Base-by-base conservation (phyloP, 2,113 vertebrate genomes). In the Euleptes europaea region DNA sequence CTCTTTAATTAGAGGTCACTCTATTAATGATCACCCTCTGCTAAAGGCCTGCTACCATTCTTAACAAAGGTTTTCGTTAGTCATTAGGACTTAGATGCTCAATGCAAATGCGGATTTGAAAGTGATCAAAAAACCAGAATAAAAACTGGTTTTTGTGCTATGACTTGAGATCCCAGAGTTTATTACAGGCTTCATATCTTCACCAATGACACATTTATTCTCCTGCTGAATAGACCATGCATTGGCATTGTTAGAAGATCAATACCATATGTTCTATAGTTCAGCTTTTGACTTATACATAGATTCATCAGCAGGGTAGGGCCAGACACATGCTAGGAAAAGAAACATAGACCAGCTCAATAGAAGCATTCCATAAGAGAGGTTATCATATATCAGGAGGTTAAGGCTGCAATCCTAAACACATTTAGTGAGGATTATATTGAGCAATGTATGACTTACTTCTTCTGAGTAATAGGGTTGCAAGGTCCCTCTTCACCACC, bases 1-100 rank as follows among this genome's bases (percentile, higher is more conserved):
- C 12, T 82, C 1, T 65, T 82, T 86, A 67, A 83, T 49, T 77
- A 26, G 90, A 65, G 35, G 66, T 83, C 74, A 78, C 31, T 57
- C 60, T 7, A 82, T 76, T 49, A 83, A 70, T 23, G 0, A 80
- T 42, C 5, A 15, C 51, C 70, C 3, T 76, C 80, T 85, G 3
- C 54, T 90, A 69, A 86, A 84, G 51, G 57, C 42, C 84, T 90
- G 23, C 70, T 89, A 84, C 44, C 84, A 13, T 74, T 72, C 57
- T 85, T 51, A 65, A 35, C 78, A 74, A 4, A 33, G 65, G 60
- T 51, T 67, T 86, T 63, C 65, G 73, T 44, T 60, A 74, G 85
- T 44, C 86, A 82, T 70, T 15, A 1, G 69, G 0, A 44, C 78
- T 6, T 51, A 78, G 65, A 42, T 9, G 76, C 6, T 5, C 15